Evolutionary conservation across 2,113 vertebrate species (phyloP).

Genomic region (Pungitius pungitius): DNA sequence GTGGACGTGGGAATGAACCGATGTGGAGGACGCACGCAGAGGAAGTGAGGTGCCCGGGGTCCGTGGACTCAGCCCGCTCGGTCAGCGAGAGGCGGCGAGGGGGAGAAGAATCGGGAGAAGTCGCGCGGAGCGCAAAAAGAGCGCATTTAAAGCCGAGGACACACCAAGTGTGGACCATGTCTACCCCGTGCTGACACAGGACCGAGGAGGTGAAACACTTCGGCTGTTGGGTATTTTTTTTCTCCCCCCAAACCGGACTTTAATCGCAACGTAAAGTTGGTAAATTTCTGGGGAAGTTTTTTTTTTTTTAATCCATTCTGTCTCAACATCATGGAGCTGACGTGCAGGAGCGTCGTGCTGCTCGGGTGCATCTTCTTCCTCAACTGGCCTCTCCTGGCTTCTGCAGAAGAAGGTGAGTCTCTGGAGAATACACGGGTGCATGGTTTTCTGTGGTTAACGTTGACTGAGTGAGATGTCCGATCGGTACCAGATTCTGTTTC

Average conservation of each 20-base stretch:
- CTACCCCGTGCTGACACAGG: conserved; percentile 39
- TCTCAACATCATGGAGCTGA: conserved; percentile 73
- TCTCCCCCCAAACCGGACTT: conserved; percentile 7
- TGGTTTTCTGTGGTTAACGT: conserved; percentile 26
- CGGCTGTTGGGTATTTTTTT: neutral
- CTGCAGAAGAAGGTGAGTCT: conserved; percentile 81
- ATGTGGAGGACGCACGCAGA: conserved; percentile 30
- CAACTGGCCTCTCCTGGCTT: conserved; percentile 50
- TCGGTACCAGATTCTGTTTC: conserved; percentile 15
- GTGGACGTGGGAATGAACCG: conserved; percentile 25
- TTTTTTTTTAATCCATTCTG: neutral
- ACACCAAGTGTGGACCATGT: conserved; percentile 54
- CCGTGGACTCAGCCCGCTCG: conserved; percentile 36
- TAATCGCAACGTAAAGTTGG: conserved; percentile 54
- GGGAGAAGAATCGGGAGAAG: conserved; percentile 37
- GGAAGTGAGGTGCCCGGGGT: conserved; percentile 39
- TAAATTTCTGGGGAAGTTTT: conserved; percentile 51
- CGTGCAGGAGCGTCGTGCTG: conserved; percentile 56
- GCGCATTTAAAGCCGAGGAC: conserved; percentile 28
- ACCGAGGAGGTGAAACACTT: neutral
- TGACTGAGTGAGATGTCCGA: conserved; percentile 21
- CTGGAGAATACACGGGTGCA: neutral
- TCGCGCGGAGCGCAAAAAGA: conserved; percentile 63
- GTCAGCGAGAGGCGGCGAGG: conserved; percentile 23
- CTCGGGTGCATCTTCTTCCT: conserved; percentile 70